Evolutionary conservation across 2,888 invertebrate genomes (phyloP).

Genomic region (Nymphalis urticae): DNA sequence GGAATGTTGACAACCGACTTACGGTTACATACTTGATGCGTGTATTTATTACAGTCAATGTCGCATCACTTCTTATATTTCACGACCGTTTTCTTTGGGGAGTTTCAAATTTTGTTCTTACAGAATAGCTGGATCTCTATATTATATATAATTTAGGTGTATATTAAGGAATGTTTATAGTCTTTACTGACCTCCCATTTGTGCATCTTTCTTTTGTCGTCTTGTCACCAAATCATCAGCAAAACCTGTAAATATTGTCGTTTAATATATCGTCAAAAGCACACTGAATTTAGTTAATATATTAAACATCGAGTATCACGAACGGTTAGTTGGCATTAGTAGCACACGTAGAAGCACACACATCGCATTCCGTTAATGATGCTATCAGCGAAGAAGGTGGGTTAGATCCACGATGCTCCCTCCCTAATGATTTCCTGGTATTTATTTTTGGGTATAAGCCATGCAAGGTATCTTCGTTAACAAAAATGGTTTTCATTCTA

Average conservation of each 20-base stretch:
- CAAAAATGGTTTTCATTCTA: background rate
- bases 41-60: no score
- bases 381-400: constrained; percentile 52
- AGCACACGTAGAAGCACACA: constrained; percentile 76
- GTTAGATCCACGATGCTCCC: constrained; percentile 55
- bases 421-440: constrained; percentile 40
- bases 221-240: constrained; percentile 78
- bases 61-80: no score
- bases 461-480: constrained; percentile 23
- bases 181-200: constrained; percentile 71
- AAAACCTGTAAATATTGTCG: constrained; percentile 62
- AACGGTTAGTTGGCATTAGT: constrained; percentile 63
- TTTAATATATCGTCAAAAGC: constrained; percentile 25
- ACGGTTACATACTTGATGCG: no score
- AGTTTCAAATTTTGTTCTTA: no score
- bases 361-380: constrained; percentile 65
- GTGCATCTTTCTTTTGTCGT: constrained; percentile 79
- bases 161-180: constrained; percentile 10
- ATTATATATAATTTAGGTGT: no score
- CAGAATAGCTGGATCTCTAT: background rate
- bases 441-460: constrained; percentile 19
- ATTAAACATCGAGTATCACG: constrained; percentile 55
- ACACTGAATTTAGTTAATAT: constrained; percentile 36
- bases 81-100: no score
- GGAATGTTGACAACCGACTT: no score